Evolutionary conservation across 2,888 invertebrate genomes (phyloP).

Genomic region (Operophtera brumata): DNA sequence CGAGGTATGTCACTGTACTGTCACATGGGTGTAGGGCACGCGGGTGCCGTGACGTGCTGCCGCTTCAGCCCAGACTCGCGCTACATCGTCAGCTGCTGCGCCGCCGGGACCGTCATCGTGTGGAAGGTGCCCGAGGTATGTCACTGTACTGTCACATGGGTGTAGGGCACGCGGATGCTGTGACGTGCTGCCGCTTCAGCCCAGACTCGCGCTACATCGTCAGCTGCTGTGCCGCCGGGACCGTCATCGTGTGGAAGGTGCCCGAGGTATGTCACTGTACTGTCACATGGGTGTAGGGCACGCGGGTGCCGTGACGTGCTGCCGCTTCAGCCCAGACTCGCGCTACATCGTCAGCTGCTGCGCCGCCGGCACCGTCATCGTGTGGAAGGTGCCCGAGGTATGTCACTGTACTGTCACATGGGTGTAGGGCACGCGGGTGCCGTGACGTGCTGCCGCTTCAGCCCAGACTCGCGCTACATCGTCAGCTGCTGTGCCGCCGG

Average conservation of each 20-base stretch:
- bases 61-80: conserved; percentile 90
- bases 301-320: conserved; percentile 86
- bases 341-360: conserved; percentile 91
- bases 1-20: conserved; percentile 47
- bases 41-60: conserved; percentile 85
- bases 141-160: conserved; percentile 47
- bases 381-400: conserved; percentile 86
- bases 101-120: conserved; percentile 89
- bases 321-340: conserved; percentile 89
- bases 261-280: conserved; percentile 67
- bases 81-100: conserved; percentile 90
- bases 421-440: conserved; percentile 92
- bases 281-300: conserved; percentile 84
- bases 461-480: conserved; percentile 91
- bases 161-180: conserved; percentile 91
- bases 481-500: conserved; percentile 92
- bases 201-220: conserved; percentile 92
- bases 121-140: conserved; percentile 85
- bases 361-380: conserved; percentile 89
- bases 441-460: conserved; percentile 84
- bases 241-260: conserved; percentile 88
- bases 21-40: conserved; percentile 86
- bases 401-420: too few relatives aligned
- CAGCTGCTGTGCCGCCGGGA: conserved; percentile 90
- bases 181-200: conserved; percentile 84